Evolutionary conservation across 2,888 invertebrate species (phyloP), one percentile per base, ranked within the genome.

Genomic region (Scaptodrosophila latifasciaeformis): DNA sequence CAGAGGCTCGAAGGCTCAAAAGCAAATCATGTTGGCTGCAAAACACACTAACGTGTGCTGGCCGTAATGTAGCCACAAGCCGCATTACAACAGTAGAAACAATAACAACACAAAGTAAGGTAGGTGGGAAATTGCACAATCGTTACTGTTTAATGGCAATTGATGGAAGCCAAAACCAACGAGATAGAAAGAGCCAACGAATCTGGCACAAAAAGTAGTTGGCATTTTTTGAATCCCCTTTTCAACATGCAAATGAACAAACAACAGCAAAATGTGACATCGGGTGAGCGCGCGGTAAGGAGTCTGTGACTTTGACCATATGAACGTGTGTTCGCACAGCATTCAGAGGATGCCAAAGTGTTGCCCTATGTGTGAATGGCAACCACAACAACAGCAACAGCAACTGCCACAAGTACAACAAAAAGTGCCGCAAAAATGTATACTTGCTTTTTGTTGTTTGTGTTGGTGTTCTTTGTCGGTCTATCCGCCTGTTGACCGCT

Each of bases 101-200:
- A 44, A 19, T 10, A 12, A 18, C 37, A 34, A 27, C 34, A 35
- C n/a, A n/a, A n/a, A n/a, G n/a, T n/a, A n/a, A n/a, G n/a, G n/a
- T n/a, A n/a, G n/a, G n/a, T n/a, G n/a, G n/a, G n/a, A n/a, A n/a
- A 53, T 62, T 64, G 59, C 59, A 60, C 63, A 67, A 72, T 62
- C 68, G 77, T 77, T 62, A 79, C 67, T 77, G 67, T 59, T 67
- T 77, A 70, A 76, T 79, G 77, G 74, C 62, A 70, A 75, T 75
- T 79, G 75, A 70, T 62, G 62, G 59, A 71, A n/a, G n/a, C n/a
- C 60, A 61, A 47, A 63, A 54, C 53, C 37, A 51, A 35, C 61
- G 35, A 42, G 55, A 40, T 47, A 19, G 39, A 30, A 24, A n/a
- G 24, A 24, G 13, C 18, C 43, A 24, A n/a, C n/a, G n/a, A n/a